Base-by-base conservation (phyloP, 2,113 vertebrate species). In the Gymnocephalus cernua region DNA sequence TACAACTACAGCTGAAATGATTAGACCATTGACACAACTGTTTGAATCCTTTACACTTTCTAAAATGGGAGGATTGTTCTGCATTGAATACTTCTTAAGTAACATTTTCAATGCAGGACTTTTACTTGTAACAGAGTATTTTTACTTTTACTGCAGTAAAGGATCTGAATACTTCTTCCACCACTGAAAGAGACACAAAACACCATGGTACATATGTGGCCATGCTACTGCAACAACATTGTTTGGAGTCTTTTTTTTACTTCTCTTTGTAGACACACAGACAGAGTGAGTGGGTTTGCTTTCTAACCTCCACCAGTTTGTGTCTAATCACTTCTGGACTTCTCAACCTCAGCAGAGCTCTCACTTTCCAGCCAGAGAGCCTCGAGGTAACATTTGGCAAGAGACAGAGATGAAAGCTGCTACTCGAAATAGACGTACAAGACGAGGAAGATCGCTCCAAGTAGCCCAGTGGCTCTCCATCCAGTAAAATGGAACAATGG, bases 361-460 rank as follows among this genome's bases (percentile, higher is more conserved):
- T 62, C 53, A 4, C 18, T 38, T 48, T 32, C 57, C 48, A 83
- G 68, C 56, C 25, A 50, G 54, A 23, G 25, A 73, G 81, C 74
- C 68, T 51, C 35, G 35, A 82, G 69, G 74, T n/a, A 45, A 69
- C 57, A 72, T 66, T 47, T 79, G 47, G 47, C 58, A 44, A 65
- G 58, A 74, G 79, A 66, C 19, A 25, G 23, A 78, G 51, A 59
- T 29, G 57, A 74, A 50, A 74, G 48, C 15, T 9, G 5, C 53
- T 53, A 58, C 63, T 57, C 41, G 25, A 69, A 50, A 27, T 3
- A 41, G 44, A 61, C 6, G n/a, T 16, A 75, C 9, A 70, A 44
- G 29, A 58, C 35, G 4, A 53, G 38, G 19, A 54, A 50, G 38
- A 66, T 41, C 44, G 13, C 64, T 65, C 25, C 10, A 47, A 15